Base-by-base conservation (phyloP, 2,797 vertebrate species). In the Pterois miles region DNA sequence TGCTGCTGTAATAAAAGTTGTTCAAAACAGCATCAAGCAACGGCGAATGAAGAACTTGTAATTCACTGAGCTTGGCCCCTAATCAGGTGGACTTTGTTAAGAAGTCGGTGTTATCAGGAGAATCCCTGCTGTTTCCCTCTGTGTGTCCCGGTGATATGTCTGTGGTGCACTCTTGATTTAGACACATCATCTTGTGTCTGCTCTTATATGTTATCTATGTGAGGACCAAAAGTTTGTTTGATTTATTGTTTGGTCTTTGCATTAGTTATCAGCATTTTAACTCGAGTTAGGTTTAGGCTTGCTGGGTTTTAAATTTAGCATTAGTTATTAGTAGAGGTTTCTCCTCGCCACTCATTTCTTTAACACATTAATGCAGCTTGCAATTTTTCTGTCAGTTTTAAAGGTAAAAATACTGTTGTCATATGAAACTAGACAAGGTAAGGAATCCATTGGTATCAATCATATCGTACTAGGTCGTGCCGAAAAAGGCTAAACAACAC, bases 61-160 rank as follows among this genome's bases (percentile, higher is more conserved):
- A 54, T 69, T 72, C n/a, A 60, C 12, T 40, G 18, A 74, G 31
- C 20, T 36, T 25, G 31, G 29, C 10, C 22, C 18, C 31, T 66
- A 67, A 74, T 84, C 81, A 82, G 29, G 20, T 18, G 25, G 76
- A 77, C 52, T 50, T 48, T 66, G 48, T 76, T 40, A 40, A 56
- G n/a, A 59, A 64, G 40, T 57, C 13, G 31, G 16, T 22, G 65
- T 82, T 73, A 82, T 84, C 73, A 81, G 29, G 23, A 43, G 59
- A 65, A 58, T 77, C 29, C 46, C 63, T 64, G 20, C 27, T 59
- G 59, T 78, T 65, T 75, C 59, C 46, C 23, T 50, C n/a, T 57
- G 48, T 57, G 71, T 74, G 72, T 67, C 59, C 13, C 56, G 54
- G 48, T 63, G 54, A 75, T 59, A 20, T 56, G 60, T 13, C 68